A percentile compares a stretch with the other conserved stretches of the same genome.
phyloP scores from a whole-genome alignment of 2,888 invertebrate species.

The Anoncus sp. region DNA sequence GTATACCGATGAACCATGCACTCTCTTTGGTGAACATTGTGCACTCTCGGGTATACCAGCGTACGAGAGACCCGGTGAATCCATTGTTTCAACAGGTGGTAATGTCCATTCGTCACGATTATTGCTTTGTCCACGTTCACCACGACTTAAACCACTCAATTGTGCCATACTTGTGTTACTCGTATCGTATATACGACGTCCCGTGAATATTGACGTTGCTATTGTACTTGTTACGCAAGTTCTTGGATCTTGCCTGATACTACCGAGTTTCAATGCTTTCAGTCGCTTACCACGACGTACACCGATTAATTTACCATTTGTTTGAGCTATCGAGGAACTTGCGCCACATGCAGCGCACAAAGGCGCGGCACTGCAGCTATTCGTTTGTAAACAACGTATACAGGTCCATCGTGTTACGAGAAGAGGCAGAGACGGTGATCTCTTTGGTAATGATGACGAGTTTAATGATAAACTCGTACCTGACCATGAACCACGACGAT shows the following conservation, averaged over 20 bases:
- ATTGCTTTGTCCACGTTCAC: conserved; percentile 71
- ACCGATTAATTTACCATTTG: conserved; percentile 78
- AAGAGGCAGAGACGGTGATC: conserved; percentile 78
- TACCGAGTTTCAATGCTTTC: conserved; percentile 73
- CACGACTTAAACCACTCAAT: conserved; percentile 78
- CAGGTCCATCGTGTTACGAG: conserved; percentile 86
- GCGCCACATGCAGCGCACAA: conserved; percentile 91
- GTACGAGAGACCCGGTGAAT: conserved; percentile 73
- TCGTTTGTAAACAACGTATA: conserved; percentile 90
- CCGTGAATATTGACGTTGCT: too few relatives aligned
- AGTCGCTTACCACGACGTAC: conserved; percentile 78
- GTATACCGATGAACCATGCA: conserved; percentile 83
- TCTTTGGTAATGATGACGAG: conserved; percentile 63
- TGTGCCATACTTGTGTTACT: conserved; percentile 78
- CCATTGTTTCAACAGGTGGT: conserved; percentile 78
- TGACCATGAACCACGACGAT: conserved; percentile 78
- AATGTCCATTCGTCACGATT: conserved; percentile 80
- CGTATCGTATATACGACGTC: conserved; percentile 73
- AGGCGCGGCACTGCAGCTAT: conserved; percentile 86
- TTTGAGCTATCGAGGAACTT: conserved; percentile 78
- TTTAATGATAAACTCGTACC: conserved; percentile 67
- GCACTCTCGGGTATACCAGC: conserved; percentile 74
- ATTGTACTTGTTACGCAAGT: conserved; percentile 71
- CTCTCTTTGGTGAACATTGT: conserved; percentile 84
- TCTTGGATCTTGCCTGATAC: conserved; percentile 67